Conservation (phyloP, 2,113 vertebrate species). For the Odocoileus hemionus region DNA sequence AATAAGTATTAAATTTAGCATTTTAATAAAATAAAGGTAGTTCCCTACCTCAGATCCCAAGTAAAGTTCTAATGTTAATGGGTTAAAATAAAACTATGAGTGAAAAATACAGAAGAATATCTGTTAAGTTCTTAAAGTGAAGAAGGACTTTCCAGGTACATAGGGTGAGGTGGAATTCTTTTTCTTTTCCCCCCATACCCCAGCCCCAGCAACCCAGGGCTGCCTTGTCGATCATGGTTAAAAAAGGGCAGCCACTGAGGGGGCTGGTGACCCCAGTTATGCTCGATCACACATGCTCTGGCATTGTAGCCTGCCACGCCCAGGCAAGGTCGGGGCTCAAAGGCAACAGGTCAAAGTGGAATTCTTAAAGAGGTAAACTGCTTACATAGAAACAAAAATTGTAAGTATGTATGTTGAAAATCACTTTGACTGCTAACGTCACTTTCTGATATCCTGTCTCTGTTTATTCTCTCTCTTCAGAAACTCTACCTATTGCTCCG, state of each 20-base stretch:
- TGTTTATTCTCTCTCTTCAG: constrained; percentile 51
- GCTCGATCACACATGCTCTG: background rate
- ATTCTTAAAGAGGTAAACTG: background rate
- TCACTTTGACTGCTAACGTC: background rate
- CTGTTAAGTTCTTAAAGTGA: background rate
- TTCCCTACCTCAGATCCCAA: background rate
- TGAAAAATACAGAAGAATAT: background rate
- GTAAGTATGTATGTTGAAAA: background rate
- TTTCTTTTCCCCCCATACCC: background rate
- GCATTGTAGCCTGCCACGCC: background rate
- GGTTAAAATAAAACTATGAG: constrained; percentile 5
- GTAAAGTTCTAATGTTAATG: constrained; percentile 21
- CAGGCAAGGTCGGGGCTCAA: background rate
- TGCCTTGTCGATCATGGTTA: background rate
- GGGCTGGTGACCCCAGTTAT: background rate
- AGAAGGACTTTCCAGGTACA: background rate
- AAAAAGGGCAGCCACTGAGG: background rate
- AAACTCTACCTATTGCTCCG: constrained; percentile 90
- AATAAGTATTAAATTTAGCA: background rate
- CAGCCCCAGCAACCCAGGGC: background rate
- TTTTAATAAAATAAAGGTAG: background rate
- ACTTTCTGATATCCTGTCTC: background rate
- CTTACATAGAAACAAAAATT: background rate
- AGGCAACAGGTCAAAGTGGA: background rate
- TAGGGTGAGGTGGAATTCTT: background rate